These are phyloP conservation scores for Myotis planiceps DNA, from an alignment of 2,797 vertebrate genomes.

Conservation along the genomic window DNA sequence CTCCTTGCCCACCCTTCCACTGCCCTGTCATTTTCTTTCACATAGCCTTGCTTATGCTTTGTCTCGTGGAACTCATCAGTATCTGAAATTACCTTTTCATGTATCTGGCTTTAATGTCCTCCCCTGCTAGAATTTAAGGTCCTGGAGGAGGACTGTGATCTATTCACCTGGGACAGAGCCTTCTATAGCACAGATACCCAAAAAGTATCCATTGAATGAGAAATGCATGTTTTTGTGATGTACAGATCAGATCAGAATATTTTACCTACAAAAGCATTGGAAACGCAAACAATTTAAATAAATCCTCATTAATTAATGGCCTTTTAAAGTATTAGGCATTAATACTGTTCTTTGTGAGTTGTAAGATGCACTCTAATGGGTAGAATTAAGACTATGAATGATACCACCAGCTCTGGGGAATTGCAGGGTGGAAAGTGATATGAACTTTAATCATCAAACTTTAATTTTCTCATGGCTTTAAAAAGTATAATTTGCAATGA, in stretches of 20 bases:
- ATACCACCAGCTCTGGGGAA: not conserved
- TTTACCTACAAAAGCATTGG: not conserved
- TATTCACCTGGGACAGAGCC: not conserved
- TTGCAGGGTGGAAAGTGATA: not conserved
- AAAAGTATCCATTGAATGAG: not conserved
- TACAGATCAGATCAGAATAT: not conserved
- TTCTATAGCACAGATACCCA: not conserved
- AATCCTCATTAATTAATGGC: not conserved
- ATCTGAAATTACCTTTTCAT: not conserved
- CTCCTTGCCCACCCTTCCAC: rapidly evolving
- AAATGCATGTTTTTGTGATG: not conserved
- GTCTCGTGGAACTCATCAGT: not conserved
- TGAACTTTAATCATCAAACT: not conserved
- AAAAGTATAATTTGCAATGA: conserved; percentile 34
- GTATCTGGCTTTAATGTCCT: not conserved
- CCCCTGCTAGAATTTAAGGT: not conserved
- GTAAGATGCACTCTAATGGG: not conserved
- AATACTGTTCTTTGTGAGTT: not conserved
- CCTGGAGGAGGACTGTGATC: not conserved
- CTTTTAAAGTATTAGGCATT: not conserved
- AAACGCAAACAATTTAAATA: not conserved
- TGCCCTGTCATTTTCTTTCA: not conserved
- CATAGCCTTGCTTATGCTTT: not conserved
- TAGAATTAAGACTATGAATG: not conserved
- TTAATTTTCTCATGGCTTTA: not conserved